Evolutionary conservation across 1,140 invertebrate species (phyloP), one percentile per base, ranked within the genome.

Genomic region (Platorchestia sp.): DNA sequence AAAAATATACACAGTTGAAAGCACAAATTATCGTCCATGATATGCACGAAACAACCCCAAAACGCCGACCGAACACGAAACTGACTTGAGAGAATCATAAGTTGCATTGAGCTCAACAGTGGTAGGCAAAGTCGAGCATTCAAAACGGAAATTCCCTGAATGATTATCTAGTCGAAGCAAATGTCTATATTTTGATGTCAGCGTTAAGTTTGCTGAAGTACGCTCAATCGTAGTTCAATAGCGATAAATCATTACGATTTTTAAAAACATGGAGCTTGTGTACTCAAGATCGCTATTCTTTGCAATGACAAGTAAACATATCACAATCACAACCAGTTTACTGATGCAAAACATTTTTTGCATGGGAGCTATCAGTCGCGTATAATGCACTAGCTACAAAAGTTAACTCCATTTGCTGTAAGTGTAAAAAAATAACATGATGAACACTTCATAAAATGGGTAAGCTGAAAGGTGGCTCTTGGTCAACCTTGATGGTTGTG

Each of bases 1-100:
- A 75, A 75, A 75, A 45, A 44, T 93, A 93, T 93, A 93, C 91
- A 93, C 91, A 41, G 14, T 93, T 93, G 91, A 93, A 93, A 93
- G 91, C 91, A 93, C 91, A 93, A 93, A 93, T 93, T 93, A 91
- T 42, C 89, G 45, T 90, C 87, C 44, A 47, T 47, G 91, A 93
- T 93, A 93, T 93, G 91, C 91, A 45, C 43, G 91, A 93, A 93
- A 93, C 41, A 89, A 89, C 14, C n/a, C 87, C 59, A 27, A 36
- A 75, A 75, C 14, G 59, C 36, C 59, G 27, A 75, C 59, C 10
- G 36, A 36, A 75, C 14, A 36, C 59, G 36, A 75, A 22, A 22
- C 27, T 75, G 14, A 3, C 36, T 51, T 10, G 7, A 75, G 59
- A 75, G 59, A 75, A 75, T 75, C 59, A 75, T 75, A 36, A 75